These are phyloP conservation scores for Drosophila novamexicana DNA, from an alignment of 1,140 invertebrate genomes.

Conservation along the genomic window DNA sequence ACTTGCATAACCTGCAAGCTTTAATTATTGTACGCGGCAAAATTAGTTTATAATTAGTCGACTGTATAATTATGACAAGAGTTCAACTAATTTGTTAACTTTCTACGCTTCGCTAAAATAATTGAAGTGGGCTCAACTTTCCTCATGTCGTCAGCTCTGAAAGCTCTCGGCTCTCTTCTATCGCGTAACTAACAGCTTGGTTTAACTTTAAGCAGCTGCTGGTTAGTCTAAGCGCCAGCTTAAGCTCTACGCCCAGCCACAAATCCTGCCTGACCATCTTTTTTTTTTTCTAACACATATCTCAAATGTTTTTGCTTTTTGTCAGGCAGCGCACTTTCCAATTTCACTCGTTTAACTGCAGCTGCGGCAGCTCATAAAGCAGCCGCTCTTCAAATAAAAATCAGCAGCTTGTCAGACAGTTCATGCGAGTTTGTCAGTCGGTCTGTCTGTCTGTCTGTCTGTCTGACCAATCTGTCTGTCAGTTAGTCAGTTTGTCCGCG, in stretches of 20 bases:
- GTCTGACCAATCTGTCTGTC: not conserved
- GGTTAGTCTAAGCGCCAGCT: not conserved
- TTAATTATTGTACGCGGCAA: too few species aligned
- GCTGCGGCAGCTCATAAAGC: conserved; percentile 20
- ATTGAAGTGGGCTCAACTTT: conserved; percentile 6
- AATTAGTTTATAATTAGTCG: conserved; percentile 4
- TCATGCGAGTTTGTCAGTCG: conserved; percentile 21
- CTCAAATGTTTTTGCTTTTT: conserved; percentile 3
- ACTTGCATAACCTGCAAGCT: too few species aligned
- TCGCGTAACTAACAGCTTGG: not conserved
- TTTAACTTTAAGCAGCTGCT: conserved; percentile 6
- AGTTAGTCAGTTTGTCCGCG: conserved; percentile 31
- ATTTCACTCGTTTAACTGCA: conserved; percentile 14
- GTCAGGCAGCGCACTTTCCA: conserved; percentile 2
- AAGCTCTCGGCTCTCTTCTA: not conserved
- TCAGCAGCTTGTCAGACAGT: conserved; percentile 49
- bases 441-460: conserved; percentile 5
- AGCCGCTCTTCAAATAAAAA: conserved; percentile 56
- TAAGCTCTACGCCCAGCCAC: not conserved
- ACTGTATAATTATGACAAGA: not conserved
- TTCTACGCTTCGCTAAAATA: not conserved
- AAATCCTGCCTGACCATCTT: not conserved
- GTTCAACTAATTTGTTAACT: conserved; percentile 20
- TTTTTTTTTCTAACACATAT: not conserved
- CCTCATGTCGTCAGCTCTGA: not conserved